Conservation (phyloP, 2,113 vertebrate species). For the Mus spicilegus region DNA sequence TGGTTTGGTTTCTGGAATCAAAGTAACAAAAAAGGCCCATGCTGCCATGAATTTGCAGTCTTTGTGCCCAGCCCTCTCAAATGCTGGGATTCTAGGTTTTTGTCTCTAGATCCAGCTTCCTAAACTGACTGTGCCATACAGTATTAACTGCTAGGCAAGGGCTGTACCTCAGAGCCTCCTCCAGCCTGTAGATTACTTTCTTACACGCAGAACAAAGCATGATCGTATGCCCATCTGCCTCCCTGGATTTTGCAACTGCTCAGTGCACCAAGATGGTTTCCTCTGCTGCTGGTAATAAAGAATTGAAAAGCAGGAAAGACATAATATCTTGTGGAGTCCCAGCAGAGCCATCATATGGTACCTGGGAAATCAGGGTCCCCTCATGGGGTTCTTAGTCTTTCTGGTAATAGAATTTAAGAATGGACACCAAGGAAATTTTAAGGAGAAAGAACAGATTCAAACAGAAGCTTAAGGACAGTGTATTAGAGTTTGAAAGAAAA, state of each 20-base stretch:
- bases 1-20: background rate
- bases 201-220: background rate
- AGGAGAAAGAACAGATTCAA: background rate
- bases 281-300: background rate
- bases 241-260: background rate
- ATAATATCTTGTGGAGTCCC: background rate
- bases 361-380: background rate
- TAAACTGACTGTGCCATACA: background rate
- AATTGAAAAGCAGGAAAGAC: background rate
- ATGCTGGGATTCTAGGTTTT: background rate
- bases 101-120: background rate
- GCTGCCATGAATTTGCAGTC: background rate
- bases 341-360: background rate
- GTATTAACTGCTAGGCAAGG: background rate
- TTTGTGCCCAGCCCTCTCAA: background rate
- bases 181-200: background rate
- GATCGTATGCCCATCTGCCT: background rate
- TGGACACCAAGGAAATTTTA: background rate
- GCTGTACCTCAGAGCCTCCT: background rate
- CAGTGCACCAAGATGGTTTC: slow-evolving; percentile 7
- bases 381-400: background rate
- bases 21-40: background rate
- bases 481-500: background rate
- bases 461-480: background rate
- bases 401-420: background rate